Percentiles rank a stretch among this genome's conserved stretches.
These are phyloP conservation scores for Sebastolobus alascanus DNA, from an alignment of 2,797 vertebrate species.

Conservation along the genomic window DNA sequence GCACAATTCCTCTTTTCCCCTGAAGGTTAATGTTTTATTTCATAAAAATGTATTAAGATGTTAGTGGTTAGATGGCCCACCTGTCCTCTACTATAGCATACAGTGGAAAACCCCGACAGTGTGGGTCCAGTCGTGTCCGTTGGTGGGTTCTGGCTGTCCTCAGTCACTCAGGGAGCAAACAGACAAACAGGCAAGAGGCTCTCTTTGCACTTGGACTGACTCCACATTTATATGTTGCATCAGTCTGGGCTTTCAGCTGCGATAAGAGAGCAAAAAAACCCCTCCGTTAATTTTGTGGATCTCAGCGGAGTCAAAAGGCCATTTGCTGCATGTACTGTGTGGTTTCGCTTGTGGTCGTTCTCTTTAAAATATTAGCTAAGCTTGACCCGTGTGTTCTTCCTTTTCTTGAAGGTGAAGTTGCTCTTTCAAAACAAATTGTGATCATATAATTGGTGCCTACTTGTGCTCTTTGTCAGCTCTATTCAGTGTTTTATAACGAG, in stretches of 20 bases:
- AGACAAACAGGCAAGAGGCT: background rate
- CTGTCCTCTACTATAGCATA: background rate
- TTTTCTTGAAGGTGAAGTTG: background rate
- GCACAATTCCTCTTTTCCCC: background rate
- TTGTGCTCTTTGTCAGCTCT: background rate
- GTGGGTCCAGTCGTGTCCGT: background rate
- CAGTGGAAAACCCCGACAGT: background rate
- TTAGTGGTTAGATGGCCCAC: background rate
- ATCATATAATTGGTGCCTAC: background rate
- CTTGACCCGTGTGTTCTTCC: background rate
- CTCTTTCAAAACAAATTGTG: background rate
- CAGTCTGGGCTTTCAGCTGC: constrained; percentile 23
- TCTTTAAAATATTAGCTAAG: background rate
- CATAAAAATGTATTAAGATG: background rate
- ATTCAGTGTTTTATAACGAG: constrained; percentile 19
- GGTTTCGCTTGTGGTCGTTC: background rate
- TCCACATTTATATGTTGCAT: constrained; percentile 11
- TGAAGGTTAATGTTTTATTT: background rate
- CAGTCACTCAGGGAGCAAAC: background rate
- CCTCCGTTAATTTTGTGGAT: background rate
- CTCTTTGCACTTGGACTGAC: constrained; percentile 30
- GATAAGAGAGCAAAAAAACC: constrained; percentile 3
- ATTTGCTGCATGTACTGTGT: background rate
- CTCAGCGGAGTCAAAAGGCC: background rate
- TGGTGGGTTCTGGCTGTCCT: background rate